These are phyloP conservation scores for Pilophorus perplexus DNA, from an alignment of 2,888 invertebrate species.

Conservation along the genomic window DNA sequence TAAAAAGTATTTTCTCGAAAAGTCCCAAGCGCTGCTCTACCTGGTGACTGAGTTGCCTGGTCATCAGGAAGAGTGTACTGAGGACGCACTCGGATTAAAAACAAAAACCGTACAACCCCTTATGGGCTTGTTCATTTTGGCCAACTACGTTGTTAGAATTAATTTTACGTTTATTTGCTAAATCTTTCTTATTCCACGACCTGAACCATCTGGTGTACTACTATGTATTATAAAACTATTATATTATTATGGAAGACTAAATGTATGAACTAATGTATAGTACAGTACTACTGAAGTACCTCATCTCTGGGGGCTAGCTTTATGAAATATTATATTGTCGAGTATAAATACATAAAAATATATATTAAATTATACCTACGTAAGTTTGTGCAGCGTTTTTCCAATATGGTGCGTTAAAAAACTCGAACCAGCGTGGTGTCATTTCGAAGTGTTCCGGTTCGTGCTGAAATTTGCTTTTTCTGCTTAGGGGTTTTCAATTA, in stretches of 20 bases:
- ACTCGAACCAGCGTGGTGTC: not conserved
- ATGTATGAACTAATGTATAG: slow-evolving; percentile 47
- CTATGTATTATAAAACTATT: slow-evolving; percentile 46
- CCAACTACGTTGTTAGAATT: no score
- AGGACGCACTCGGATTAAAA: no score
- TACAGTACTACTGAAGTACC: slow-evolving; percentile 48
- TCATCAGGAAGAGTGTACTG: not conserved
- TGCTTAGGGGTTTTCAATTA: slow-evolving; percentile 29
- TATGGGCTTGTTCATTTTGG: no score
- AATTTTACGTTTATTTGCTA: not conserved
- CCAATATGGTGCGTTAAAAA: slow-evolving; percentile 15
- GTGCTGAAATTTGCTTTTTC: slow-evolving; percentile 23
- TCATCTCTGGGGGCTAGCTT: slow-evolving; percentile 48
- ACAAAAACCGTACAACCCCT: no score
- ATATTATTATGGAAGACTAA: slow-evolving; percentile 47
- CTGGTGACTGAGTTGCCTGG: not conserved
- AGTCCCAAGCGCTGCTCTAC: no score
- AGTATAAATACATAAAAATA: slow-evolving; percentile 37
- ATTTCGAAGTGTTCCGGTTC: slow-evolving; percentile 17
- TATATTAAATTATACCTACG: slow-evolving; percentile 19
- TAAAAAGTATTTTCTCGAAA: no score
- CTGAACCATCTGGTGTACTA: slow-evolving; percentile 17
- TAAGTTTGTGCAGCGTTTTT: slow-evolving; percentile 26
- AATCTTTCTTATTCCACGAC: not conserved
- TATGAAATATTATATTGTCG: slow-evolving; percentile 44